These are phyloP conservation scores for Fundulus diaphanus DNA, from an alignment of 2,797 vertebrate species.

Conservation along the genomic window DNA sequence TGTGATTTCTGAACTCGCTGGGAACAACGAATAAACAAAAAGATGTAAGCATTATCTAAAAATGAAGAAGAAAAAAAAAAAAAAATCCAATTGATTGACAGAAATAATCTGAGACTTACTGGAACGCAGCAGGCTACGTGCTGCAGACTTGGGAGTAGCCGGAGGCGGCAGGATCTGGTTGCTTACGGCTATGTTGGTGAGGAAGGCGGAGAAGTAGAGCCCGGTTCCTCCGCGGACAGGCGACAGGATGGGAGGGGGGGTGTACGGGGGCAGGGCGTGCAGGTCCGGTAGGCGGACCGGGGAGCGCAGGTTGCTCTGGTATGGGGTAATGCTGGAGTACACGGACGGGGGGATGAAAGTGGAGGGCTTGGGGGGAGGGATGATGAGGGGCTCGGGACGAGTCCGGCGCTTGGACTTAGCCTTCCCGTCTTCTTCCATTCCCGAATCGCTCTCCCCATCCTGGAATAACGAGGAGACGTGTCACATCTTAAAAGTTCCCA, in stretches of 20 bases:
- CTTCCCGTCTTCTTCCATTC: conserved; percentile 77
- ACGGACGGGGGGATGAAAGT: conserved; percentile 91
- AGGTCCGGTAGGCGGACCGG: conserved; percentile 86
- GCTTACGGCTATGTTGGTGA: conserved; percentile 81
- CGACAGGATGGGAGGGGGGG: conserved; percentile 87
- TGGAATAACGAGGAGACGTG: conserved; percentile 52
- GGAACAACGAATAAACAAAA: conserved; percentile 32
- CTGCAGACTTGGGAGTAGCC: conserved; percentile 86
- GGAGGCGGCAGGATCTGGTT: conserved; percentile 87
- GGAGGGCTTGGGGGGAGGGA: conserved; percentile 93
- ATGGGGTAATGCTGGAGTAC: conserved; percentile 91
- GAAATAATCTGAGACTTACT: conserved; percentile 77
- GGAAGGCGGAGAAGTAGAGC: conserved; percentile 89
- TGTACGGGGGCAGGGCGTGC: conserved; percentile 74
- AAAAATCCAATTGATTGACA: no score
- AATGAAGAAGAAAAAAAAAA: neutral
- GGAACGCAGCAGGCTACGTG: conserved; percentile 87
- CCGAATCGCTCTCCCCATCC: conserved; percentile 73
- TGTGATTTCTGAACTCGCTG: conserved; percentile 89
- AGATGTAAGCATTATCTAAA: neutral
- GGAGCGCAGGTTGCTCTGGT: conserved; percentile 95
- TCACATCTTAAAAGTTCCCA: conserved; percentile 19
- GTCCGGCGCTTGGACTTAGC: conserved; percentile 90
- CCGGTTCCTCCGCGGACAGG: conserved; percentile 90
- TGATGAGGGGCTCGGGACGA: conserved; percentile 96